These are phyloP conservation scores for Oscheius sp. DNA, from an alignment of 2,888 invertebrate genomes.

Conservation along the genomic window DNA sequence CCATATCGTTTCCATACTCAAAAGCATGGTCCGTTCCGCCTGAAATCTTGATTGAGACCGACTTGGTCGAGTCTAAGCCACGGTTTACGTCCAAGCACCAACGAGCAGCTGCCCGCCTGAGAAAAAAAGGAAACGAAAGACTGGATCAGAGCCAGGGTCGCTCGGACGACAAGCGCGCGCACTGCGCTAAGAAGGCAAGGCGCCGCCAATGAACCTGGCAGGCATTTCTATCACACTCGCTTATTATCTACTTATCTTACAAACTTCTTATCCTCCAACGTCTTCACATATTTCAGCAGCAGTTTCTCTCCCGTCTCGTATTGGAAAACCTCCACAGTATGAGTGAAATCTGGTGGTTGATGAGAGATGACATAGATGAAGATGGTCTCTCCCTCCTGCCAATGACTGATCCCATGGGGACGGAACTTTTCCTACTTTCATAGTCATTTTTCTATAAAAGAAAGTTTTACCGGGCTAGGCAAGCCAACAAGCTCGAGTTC, in stretches of 20 bases:
- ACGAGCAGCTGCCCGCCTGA: too few relatives aligned
- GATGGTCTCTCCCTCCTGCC: constrained; percentile 45
- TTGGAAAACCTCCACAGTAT: constrained; percentile 51
- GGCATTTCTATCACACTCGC: too few relatives aligned
- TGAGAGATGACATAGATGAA: constrained; percentile 53
- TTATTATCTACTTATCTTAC: constrained; percentile 34
- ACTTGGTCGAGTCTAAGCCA: too few relatives aligned
- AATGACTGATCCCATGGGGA: constrained; percentile 56
- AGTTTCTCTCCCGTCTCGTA: constrained; percentile 40
- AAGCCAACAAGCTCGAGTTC: not conserved
- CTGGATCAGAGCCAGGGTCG: too few relatives aligned
- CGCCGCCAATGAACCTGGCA: too few relatives aligned
- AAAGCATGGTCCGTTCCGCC: too few relatives aligned
- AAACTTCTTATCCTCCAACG: constrained; percentile 44
- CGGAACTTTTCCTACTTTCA: constrained; percentile 44
- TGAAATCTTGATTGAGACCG: too few relatives aligned
- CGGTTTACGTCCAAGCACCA: too few relatives aligned
- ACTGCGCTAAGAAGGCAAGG: too few relatives aligned
- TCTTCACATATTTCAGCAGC: constrained; percentile 45
- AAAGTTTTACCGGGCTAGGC: not conserved
- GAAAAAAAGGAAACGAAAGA: too few relatives aligned
- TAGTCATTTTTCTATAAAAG: not conserved
- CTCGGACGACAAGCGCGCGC: too few relatives aligned
- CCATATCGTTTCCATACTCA: too few relatives aligned
- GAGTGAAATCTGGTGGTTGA: constrained; percentile 40